Base-by-base conservation (phyloP, 2,888 invertebrate genomes). In the Ptycholaimellus sp. region DNA sequence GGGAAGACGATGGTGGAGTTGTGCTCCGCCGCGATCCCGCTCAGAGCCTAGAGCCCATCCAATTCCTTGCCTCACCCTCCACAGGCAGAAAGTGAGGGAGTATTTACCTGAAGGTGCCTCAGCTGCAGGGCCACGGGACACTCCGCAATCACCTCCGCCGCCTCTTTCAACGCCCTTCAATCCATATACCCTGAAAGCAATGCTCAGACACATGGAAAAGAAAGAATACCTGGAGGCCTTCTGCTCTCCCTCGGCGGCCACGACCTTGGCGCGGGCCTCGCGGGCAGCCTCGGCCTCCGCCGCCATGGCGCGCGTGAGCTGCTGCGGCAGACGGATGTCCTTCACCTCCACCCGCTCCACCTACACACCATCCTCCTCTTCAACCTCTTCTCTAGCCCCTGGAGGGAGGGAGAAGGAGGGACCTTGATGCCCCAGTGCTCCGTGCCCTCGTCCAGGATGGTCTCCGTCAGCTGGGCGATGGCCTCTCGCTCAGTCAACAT, bases 1-100 rank as follows among this genome's bases (percentile, higher is more conserved):
- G 87, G 87, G 63, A 87, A 87, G 37, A 87, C 79, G 54, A 87
- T 87, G 9, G 87, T 87, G n/a, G 85, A 85, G 60, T 87, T 87
- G 68, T 87, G 85, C 69, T 90, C 87, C 18, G 85, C 80, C n/a
- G n/a, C n/a, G n/a, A n/a, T n/a, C n/a, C n/a, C n/a, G n/a, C n/a
- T n/a, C n/a, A n/a, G n/a, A n/a, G n/a, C n/a, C n/a, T n/a, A n/a
- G n/a, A n/a, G n/a, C n/a, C n/a, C n/a, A n/a, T n/a, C n/a, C n/a
- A n/a, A n/a, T n/a, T n/a, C n/a, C n/a, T n/a, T n/a, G n/a, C n/a
- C n/a, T n/a, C n/a, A n/a, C n/a, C n/a, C n/a, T n/a, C n/a, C n/a
- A n/a, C n/a, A n/a, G n/a, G n/a, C n/a, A n/a, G n/a, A n/a, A n/a
- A n/a, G n/a, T n/a, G n/a, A n/a, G n/a, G n/a, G n/a, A n/a, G n/a